Base-by-base conservation (phyloP, 1,140 invertebrate genomes). In the Laupala kohalensis region DNA sequence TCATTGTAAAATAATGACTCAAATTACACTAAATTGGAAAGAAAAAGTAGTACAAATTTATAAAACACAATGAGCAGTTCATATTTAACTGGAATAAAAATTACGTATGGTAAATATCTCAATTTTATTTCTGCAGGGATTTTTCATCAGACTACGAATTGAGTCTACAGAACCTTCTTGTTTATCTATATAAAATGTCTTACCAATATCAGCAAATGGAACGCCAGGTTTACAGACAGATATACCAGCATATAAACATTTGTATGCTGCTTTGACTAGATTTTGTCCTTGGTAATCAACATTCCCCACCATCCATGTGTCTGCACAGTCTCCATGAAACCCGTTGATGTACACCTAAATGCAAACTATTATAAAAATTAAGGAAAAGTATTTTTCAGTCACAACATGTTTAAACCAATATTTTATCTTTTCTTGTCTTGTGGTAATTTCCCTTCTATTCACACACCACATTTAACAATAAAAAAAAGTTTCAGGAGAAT, bases 321-420 rank as follows among this genome's bases (percentile, higher is more conserved):
- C 86, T 25, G 94, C 95, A 78, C 93, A 94, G 82, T 98, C 96
- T 63, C 96, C 96, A 84, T 98, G 95, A 80, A 87, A 94, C 25
- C 92, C 93, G 79, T 94, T 88, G 4, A 85, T 83, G 79, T 83
- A 96, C 4, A 96, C 91, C 93, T 95, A 77, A 63, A 2, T 53
- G 4, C 9, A 53, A 19, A 13, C 1, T 19, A 53, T 53, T 13
- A 53, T 53, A 53, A 53, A 9, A 53, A 13, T 53, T 9, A 53
- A 53, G 19, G 37, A 53, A 53, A 53, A 1, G 37, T 53, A 4
- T 13, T 53, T 2, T 53, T 53, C 37, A 53, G 6, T 37, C 15
- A 6, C 15, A 37, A 37, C 6, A 53, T 2, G 19, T 13, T 13
- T 0, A 53, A 53, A 9, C 19, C 1, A 53, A 53, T 13, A 4